These are phyloP conservation scores for Sylvilagus bachmani DNA, from an alignment of 2,113 vertebrate species.

Conservation along the genomic window DNA sequence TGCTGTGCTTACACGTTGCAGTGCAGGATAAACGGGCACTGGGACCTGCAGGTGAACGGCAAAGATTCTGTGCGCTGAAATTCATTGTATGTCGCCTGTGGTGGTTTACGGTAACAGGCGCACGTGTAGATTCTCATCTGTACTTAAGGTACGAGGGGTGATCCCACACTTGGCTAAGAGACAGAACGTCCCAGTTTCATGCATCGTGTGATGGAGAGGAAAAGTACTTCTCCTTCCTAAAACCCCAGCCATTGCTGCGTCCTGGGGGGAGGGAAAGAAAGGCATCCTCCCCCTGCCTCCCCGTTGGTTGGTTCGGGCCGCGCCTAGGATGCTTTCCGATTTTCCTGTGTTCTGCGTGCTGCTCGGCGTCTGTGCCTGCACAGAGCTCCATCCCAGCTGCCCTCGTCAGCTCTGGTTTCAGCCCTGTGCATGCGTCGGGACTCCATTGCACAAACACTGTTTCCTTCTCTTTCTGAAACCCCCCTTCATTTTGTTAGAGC, in stretches of 20 bases:
- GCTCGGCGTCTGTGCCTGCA: not conserved
- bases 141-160: not conserved
- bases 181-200: not conserved
- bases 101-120: not conserved
- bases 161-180: not conserved
- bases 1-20: not conserved
- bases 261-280: not conserved
- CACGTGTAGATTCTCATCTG: not conserved
- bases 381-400: not conserved
- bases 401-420: not conserved
- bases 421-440: not conserved
- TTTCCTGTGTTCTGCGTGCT: constrained; percentile 4
- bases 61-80: not conserved
- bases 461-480: not conserved
- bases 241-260: not conserved
- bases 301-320: not conserved
- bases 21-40: not conserved
- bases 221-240: not conserved
- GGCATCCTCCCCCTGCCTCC: not conserved
- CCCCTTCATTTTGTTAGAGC: not conserved
- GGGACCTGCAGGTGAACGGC: not conserved
- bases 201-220: not conserved
- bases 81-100: not conserved
- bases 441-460: not conserved
- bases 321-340: too few relatives aligned